A percentile compares a stretch with the other conserved stretches of the same genome.
Evolutionary conservation across 2,888 invertebrate genomes (phyloP).

Genomic region (Ferrisia virgata): DNA sequence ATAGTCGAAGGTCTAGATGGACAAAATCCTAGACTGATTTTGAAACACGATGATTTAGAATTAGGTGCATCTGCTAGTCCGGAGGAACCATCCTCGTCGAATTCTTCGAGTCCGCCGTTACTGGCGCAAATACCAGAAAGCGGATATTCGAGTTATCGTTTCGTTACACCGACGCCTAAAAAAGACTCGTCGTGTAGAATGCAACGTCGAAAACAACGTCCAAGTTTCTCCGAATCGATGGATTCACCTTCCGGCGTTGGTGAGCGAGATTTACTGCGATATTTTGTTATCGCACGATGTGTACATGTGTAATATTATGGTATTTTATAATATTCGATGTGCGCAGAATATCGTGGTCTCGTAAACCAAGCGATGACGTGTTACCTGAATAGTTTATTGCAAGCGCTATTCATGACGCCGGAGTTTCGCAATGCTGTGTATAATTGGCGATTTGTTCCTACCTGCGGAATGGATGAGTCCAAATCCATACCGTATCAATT

Average conservation of each 20-base stretch:
- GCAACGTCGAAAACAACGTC: not conserved
- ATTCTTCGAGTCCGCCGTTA: conserved; percentile 34
- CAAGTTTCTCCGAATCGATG: not conserved
- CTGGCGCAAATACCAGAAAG: not conserved
- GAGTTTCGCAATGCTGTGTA: conserved; percentile 87
- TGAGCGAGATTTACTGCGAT: too few species aligned
- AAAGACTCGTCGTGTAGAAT: not conserved
- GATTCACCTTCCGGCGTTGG: not conserved
- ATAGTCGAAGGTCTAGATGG: conserved; percentile 40
- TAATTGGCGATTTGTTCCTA: conserved; percentile 71
- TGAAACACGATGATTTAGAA: conserved; percentile 53
- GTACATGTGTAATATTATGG: too few species aligned
- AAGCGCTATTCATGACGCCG: conserved; percentile 87
- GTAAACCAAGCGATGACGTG: conserved; percentile 92
- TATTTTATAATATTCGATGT: not conserved
- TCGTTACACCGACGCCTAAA: not conserved
- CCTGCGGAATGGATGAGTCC: conserved; percentile 58
- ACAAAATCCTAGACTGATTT: conserved; percentile 40
- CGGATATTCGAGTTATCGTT: not conserved
- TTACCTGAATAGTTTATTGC: conserved; percentile 82
- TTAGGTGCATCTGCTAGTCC: conserved; percentile 56
- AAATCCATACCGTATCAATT: conserved; percentile 82
- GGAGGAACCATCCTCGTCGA: conserved; percentile 34
- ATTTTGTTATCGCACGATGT: too few species aligned
- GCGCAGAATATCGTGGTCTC: conserved; percentile 68